Base-by-base conservation (phyloP, 2,113 vertebrate species). In the Neofelis nebulosa region DNA sequence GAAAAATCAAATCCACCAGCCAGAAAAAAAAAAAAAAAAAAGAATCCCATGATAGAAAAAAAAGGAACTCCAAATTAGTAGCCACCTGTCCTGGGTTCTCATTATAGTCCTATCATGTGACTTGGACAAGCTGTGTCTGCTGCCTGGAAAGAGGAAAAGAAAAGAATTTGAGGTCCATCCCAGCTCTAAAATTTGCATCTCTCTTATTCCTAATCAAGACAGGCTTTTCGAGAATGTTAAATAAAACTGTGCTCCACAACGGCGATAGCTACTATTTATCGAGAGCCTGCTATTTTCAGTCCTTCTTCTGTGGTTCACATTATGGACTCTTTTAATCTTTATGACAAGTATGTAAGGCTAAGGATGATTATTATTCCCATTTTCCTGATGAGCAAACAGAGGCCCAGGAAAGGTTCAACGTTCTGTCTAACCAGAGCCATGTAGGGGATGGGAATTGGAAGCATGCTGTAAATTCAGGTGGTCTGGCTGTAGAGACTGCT, bases 351-450 rank as follows among this genome's bases (percentile, higher is more conserved):
- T 38, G 5, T 19, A 33, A 89, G 33, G 19, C 86, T 66, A 65
- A 73, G 33, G 63, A 65, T 76, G 25, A 73, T 48, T 10, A 31
- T 7, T 23, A 27, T 81, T 69, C 31, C 5, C 3, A 0, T 80
- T 94, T 89, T 96, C 57, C 94, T 38, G n/a, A 84, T 63, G n/a
- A 91, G 21, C 16, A 78, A 57, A 85, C 41, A 65, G 61, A 83
- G 71, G 21, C 57, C 27, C 21, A 82, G 50, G n/a, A 85, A 97
- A 91, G 38, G 10, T 61, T 79, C 31, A 33, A 9, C 15, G 7
- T 80, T 89, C n/a, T 89, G 33, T 71, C n/a, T 27, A 48, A 16
- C 48, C 36, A 52, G 73, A 95, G 38, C 9, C 31, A 33, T 19
- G 8, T 0, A 1, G 8, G 7, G 31, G 4, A 13, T 57, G 29